A percentile compares a stretch with the other conserved stretches of the same genome.
phyloP scores from a whole-genome alignment of 2,888 invertebrate species.

The Sialis fuliginosa region DNA sequence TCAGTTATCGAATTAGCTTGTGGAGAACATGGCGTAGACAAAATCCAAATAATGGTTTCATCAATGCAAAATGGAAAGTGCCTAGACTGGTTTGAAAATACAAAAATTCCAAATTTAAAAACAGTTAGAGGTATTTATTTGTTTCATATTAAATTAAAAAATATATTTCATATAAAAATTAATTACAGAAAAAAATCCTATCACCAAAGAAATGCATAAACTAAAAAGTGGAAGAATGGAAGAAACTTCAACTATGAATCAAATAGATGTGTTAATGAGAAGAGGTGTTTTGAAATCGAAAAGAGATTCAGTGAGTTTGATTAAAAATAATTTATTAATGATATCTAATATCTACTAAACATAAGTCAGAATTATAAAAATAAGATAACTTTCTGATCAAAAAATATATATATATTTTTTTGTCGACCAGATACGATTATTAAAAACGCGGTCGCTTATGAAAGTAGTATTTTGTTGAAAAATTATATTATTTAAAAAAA shows the following conservation, averaged over 20 bases:
- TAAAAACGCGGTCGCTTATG: no score
- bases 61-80: conserved; percentile 54
- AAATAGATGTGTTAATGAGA: conserved; percentile 48
- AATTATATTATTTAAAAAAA: no score
- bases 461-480: no score
- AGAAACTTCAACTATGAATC: conserved; percentile 53
- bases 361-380: neutral
- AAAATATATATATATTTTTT: no score
- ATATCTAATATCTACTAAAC: no score
- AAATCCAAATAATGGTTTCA: conserved; percentile 42
- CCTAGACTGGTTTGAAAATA: conserved; percentile 48
- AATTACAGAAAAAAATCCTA: conserved; percentile 27
- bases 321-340: conserved; percentile 9
- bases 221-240: conserved; percentile 31
- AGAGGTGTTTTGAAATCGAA: conserved; percentile 58
- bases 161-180: conserved; percentile 5
- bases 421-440: no score
- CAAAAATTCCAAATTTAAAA: conserved; percentile 36
- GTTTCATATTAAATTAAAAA: neutral
- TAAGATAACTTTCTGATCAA: no score
- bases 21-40: conserved; percentile 76
- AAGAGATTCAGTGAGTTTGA: conserved; percentile 42
- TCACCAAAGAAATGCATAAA: conserved; percentile 28
- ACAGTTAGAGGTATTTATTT: conserved; percentile 26
- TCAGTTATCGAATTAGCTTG: conserved; percentile 85